Evolutionary conservation across 37 sponge, comb jelly and placozoan species (phyloP).

Genomic region (Axinella damicornis): DNA sequence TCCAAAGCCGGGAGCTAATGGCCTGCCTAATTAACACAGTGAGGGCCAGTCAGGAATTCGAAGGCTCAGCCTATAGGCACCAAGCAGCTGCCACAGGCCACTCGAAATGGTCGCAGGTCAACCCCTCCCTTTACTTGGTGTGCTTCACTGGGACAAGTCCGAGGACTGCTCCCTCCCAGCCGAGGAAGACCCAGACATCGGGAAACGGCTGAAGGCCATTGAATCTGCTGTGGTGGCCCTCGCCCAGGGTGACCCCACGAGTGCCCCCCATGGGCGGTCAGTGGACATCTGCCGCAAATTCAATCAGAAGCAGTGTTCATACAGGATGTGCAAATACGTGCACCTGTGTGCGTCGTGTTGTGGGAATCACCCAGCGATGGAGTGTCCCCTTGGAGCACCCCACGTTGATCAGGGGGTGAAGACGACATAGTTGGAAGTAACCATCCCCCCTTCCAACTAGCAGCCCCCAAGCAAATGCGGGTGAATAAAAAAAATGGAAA

Average conservation of each 20-base stretch:
- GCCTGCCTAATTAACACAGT: neutral
- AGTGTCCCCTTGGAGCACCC: no score
- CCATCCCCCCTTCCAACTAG: no score
- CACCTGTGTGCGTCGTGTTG: no score
- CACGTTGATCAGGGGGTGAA: no score
- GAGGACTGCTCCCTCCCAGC: neutral
- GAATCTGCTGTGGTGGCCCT: neutral
- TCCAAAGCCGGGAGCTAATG: slow-evolving; percentile 57
- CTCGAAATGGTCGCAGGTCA: neutral
- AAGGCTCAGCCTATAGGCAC: neutral
- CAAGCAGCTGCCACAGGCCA: slow-evolving; percentile 5
- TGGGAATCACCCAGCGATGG: no score
- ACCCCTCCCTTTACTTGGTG: neutral
- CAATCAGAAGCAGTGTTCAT: no score
- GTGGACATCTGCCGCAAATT: no score
- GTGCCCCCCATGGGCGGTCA: neutral
- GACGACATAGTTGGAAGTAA: no score
- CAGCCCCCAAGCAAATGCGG: no score
- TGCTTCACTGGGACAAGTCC: neutral
- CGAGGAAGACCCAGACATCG: slow-evolving; percentile 1
- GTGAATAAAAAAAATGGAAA: no score
- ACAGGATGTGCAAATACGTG: no score
- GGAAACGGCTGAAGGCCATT: neutral
- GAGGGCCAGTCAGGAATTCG: slow-evolving; percentile 11
- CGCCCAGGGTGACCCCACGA: neutral